phyloP scores from a whole-genome alignment of 2,797 vertebrate genomes.

The Nannoperca obscura region DNA sequence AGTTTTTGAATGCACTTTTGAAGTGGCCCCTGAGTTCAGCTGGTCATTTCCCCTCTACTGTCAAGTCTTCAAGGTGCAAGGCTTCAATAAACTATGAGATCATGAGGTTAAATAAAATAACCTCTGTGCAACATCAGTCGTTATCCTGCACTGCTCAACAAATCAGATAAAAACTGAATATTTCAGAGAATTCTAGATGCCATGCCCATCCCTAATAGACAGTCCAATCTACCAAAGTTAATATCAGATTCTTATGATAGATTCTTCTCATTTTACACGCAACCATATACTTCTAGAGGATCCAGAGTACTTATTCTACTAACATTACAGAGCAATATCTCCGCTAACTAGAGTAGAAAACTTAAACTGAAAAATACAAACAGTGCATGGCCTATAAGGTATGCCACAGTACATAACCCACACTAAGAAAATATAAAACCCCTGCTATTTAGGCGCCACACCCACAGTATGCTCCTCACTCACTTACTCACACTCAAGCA shows the following conservation, averaged over 20 bases:
- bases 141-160: not conserved
- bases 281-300: conserved; percentile 4
- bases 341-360: not conserved
- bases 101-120: not conserved
- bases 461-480: not conserved
- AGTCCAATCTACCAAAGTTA: not conserved
- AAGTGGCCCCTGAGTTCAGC: not conserved
- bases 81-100: not conserved
- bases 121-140: not conserved
- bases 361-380: not conserved
- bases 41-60: conserved; percentile 2
- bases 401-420: not conserved
- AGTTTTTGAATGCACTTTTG: too few species aligned
- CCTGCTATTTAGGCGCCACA: conserved; percentile 7
- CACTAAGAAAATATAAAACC: conserved; percentile 10
- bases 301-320: not conserved
- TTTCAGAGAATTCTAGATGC: not conserved
- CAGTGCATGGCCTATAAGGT: not conserved
- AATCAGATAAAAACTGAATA: not conserved
- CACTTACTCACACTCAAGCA: not conserved
- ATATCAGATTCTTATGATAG: not conserved
- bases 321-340: not conserved
- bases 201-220: not conserved
- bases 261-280: not conserved
- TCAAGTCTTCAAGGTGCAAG: not conserved